Conservation (phyloP, 1,140 invertebrate genomes). For the Dufourea novaeangliae region DNA sequence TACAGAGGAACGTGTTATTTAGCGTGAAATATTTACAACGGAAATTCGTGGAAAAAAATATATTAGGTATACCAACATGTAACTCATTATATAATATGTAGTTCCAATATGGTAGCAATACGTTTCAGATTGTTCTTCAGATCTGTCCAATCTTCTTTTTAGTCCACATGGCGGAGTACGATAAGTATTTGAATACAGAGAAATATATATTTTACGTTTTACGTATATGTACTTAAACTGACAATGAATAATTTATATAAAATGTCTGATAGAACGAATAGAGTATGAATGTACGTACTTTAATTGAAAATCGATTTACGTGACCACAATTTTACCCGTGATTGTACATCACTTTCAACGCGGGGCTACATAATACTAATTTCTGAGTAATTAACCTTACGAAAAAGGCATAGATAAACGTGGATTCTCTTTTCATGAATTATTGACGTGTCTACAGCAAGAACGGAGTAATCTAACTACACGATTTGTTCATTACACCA, state of each 20-base stretch:
- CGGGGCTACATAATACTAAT: neutral
- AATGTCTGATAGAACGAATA: neutral
- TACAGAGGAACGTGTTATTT: neutral
- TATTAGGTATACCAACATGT: too few species aligned
- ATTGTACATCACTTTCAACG: neutral
- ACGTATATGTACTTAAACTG: too few species aligned
- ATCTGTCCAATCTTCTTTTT: too few species aligned
- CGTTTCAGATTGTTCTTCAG: too few species aligned
- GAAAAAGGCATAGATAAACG: neutral
- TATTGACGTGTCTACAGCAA: constrained; percentile 1
- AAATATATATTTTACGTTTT: too few species aligned
- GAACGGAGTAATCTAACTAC: neutral
- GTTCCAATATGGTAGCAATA: too few species aligned
- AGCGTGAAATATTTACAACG: too few species aligned
- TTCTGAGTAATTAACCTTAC: neutral
- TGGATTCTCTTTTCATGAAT: neutral
- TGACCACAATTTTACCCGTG: neutral
- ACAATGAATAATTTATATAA: neutral
- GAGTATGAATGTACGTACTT: neutral
- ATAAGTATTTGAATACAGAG: too few species aligned
- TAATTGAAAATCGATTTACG: neutral
- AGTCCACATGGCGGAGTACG: too few species aligned
- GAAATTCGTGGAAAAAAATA: too few species aligned
- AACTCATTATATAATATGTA: too few species aligned
- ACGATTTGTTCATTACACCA: neutral